phyloP scores from a whole-genome alignment of 1,140 invertebrate species.

The Euura saliciscinereae region DNA sequence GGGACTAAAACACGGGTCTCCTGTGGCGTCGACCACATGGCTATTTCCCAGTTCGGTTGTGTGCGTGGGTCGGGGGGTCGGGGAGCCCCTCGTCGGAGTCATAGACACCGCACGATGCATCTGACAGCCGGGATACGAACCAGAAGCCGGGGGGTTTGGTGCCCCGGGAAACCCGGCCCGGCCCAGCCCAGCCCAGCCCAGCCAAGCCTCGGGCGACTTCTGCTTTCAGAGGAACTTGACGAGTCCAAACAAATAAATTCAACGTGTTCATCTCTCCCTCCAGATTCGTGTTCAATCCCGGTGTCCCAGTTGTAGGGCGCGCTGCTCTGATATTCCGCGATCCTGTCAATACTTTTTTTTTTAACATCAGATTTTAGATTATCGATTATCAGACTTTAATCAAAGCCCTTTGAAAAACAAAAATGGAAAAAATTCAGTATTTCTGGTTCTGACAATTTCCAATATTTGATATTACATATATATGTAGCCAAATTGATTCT shows the following conservation, averaged over 20 bases:
- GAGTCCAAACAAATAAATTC: constrained; percentile 7
- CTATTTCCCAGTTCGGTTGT: not conserved
- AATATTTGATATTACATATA: too few species aligned
- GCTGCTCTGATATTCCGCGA: too few species aligned
- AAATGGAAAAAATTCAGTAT: too few species aligned
- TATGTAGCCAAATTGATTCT: too few species aligned
- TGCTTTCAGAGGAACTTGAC: constrained; percentile 6
- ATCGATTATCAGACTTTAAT: too few species aligned
- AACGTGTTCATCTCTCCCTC: not conserved
- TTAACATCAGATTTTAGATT: too few species aligned
- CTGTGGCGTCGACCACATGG: constrained; percentile 1
- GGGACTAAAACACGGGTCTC: not conserved
- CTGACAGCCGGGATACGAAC: constrained; percentile 6
- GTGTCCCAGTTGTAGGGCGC: too few species aligned
- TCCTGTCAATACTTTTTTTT: too few species aligned
- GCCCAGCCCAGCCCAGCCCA: too few species aligned
- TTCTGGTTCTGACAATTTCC: too few species aligned
- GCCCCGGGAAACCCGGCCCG: not conserved
- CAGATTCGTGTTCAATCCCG: too few species aligned
- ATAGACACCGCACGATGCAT: constrained; percentile 2
- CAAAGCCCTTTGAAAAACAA: too few species aligned
- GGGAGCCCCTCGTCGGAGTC: not conserved
- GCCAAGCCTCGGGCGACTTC: not conserved
- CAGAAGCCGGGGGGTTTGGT: not conserved
- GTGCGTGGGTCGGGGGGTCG: not conserved